Evolutionary conservation across 2,113 vertebrate genomes (phyloP), one percentile per base, ranked within the genome.

Genomic region (Terrapene triunguis): DNA sequence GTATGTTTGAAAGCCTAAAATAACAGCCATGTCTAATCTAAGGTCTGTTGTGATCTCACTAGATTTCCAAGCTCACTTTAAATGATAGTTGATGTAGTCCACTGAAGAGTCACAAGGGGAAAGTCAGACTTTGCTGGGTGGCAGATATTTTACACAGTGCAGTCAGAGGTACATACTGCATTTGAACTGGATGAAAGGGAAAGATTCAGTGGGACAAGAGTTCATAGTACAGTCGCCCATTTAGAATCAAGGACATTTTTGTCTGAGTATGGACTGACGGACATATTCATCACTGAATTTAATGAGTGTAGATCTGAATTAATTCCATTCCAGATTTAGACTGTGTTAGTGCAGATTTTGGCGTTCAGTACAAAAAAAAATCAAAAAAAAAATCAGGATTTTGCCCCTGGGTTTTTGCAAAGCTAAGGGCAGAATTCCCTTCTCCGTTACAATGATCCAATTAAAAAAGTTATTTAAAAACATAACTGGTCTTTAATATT

Each of bases 141-240:
- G 1, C 4, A 44, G 19, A 24, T 3, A 50, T 32, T 85, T 82
- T 76, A 38, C 19, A 72, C 8, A 24, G 48, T 78, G 13, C 51
- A 4, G 4, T 6, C 51, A 76, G 85, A 86, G 65, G 6, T 48
- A 3, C 22, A 16, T 6, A 38, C 17, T 22, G n/a, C 69, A 44
- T 44, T 44, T 42, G 48, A 44, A 7, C 42, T 50, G 10, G 10
- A 53, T 2, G 10, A 80, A 29, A 42, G 17, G 32, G 50, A 89
- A 84, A 85, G 17, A 3, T 87, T 82, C 85, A 59, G 4, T 38
- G 22, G 4, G 32, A 92, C 27, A 65, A 83, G 3, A 81, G 21
- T 10, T 22, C 6, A 2, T 2, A 74, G 93, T 89, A 2, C 48
- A 93, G 42, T 44, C 0, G 0, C 19, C 17, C 16, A 22, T 50